Evolutionary conservation across 2,797 vertebrate genomes (phyloP), one percentile per base, ranked within the genome.

Genomic region (Pseudochaenichthys georgianus): DNA sequence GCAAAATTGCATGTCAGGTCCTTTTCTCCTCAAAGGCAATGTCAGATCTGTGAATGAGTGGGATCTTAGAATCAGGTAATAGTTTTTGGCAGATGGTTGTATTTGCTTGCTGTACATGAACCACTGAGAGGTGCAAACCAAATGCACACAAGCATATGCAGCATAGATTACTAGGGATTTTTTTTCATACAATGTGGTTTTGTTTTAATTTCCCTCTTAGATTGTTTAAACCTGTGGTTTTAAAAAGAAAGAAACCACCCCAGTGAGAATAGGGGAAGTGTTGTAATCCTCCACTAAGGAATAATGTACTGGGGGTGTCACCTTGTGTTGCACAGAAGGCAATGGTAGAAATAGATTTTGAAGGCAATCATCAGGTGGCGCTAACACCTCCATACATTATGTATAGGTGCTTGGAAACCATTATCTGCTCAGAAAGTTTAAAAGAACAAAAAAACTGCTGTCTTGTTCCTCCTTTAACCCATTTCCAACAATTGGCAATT

Each of bases 1-100:
- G 86, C 81, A 90, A 90, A 91, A 85, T 67, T 61, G 73, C 89
- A 85, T 86, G 93, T 92, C 91, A 87, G 75, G 72, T 81, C 75
- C 42, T 55, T 73, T 87, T 81, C 75, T 77, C 70, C 58, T 93
- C 90, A 87, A 75, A 91, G 75, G 81, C 75, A 42, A 50, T 52
- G 89, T 91, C 90, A 63, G 64, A 77, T 83, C 16, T 3, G 68
- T 13, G 79, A 85, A 89, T 17, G 68, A 78, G 86, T 42, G 67
- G 78, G 72, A 78, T 84, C 74, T 75, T 64, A 55, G 68, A 79
- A 65, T 79, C 68, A 47, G 75, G 82, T 82, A 82, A 93, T 83
- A 64, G 71, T 67, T 91, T 78, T 68, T 89, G 92, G 83, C 91
- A 86, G 58, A 84, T 82, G 23, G 63, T 75, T 88, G 70, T 81